These are phyloP conservation scores for Mycetomoellerius zeteki DNA, from an alignment of 1,140 invertebrate species.

Conservation along the genomic window DNA sequence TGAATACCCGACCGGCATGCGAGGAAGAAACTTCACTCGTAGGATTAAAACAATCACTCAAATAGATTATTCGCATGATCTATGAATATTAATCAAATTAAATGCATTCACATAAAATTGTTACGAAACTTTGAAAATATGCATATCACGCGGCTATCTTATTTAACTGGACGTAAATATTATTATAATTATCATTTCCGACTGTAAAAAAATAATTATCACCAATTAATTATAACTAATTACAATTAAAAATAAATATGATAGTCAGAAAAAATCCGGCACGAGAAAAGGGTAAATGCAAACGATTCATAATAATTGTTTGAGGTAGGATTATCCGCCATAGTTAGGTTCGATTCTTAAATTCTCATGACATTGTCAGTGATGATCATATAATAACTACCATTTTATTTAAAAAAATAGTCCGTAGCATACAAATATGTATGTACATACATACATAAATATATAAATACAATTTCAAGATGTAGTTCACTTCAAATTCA, in stretches of 20 bases:
- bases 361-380: no score
- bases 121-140: background rate
- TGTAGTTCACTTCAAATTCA: no score
- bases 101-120: slow-evolving; percentile 1
- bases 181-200: background rate
- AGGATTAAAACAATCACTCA: slow-evolving; percentile 15
- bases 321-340: background rate
- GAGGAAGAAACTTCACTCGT: slow-evolving; percentile 32
- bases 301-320: background rate
- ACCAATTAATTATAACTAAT: no score
- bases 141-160: background rate
- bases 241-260: background rate
- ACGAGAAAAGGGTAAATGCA: background rate
- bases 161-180: background rate
- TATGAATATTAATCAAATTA: slow-evolving; percentile 36
- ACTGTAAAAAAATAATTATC: background rate
- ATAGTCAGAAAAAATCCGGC: slow-evolving; percentile 1
- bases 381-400: no score
- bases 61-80: slow-evolving; percentile 7
- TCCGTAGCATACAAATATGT: no score
- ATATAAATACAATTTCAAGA: no score
- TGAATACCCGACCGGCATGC: background rate
- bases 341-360: background rate
- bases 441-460: no score
- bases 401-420: no score